Conservation (phyloP, 2,113 vertebrate species). For the Sphyrna mokarran region DNA sequence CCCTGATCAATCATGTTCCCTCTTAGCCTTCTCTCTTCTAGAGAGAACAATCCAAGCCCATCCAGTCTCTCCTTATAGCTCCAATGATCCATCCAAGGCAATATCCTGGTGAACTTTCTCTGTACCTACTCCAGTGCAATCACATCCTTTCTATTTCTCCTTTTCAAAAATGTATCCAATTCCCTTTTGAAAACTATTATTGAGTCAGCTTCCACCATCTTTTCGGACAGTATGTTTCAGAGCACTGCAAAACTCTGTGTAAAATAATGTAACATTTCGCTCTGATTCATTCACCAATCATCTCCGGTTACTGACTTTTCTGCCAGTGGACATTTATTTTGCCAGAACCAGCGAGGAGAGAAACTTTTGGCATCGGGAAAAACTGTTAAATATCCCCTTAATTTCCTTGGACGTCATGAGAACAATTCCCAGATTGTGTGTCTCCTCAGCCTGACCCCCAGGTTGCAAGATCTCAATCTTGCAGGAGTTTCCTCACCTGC, state of each 20-base stretch:
- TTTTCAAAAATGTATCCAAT: neutral
- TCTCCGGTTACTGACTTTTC: neutral
- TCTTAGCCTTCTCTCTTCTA: too few relatives aligned
- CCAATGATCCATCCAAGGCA: too few relatives aligned
- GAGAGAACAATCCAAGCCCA: too few relatives aligned
- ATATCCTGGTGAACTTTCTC: too few relatives aligned
- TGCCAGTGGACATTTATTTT: too few relatives aligned
- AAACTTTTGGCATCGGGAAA: neutral
- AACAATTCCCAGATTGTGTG: neutral
- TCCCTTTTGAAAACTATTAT: neutral
- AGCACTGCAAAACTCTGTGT: too few relatives aligned
- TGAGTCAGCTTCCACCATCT: neutral
- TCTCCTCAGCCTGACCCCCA: neutral
- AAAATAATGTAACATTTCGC: neutral
- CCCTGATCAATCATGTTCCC: too few relatives aligned
- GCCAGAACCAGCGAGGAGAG: neutral
- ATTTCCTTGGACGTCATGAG: neutral
- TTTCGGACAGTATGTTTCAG: neutral
- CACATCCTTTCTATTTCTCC: too few relatives aligned
- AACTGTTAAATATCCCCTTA: neutral
- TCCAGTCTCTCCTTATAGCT: too few relatives aligned
- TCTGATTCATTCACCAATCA: neutral
- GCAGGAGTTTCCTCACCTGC: conserved; percentile 63
- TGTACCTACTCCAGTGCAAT: too few relatives aligned
- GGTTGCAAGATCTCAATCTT: neutral